Percentiles rank a stretch among this genome's conserved stretches.
Conservation (phyloP, 2,888 invertebrate species). For the Microchrysa polita region DNA sequence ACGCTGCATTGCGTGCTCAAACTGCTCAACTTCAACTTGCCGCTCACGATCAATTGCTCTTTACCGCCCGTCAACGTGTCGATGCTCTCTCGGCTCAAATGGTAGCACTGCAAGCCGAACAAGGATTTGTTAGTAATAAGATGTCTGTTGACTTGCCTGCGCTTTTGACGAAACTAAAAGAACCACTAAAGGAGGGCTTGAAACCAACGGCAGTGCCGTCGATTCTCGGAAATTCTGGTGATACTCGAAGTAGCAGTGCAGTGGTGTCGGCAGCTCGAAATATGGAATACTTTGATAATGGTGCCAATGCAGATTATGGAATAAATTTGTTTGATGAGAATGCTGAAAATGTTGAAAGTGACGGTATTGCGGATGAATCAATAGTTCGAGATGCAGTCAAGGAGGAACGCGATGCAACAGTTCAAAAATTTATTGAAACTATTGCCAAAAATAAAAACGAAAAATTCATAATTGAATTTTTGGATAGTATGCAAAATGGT, state of each 20-base stretch:
- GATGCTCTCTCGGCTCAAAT: slow-evolving; percentile 63
- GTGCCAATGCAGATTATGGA: background rate
- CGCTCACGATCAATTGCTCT: slow-evolving; percentile 63
- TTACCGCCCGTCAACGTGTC: slow-evolving; percentile 63
- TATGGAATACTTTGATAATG: background rate
- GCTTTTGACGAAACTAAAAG: slow-evolving; percentile 57
- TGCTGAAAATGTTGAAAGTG: background rate
- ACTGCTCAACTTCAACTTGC: slow-evolving; percentile 63
- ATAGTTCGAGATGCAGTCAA: background rate
- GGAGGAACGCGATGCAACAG: slow-evolving; percentile 23
- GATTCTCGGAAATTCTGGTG: slow-evolving; percentile 51
- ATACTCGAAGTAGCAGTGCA: background rate
- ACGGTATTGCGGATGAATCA: background rate
- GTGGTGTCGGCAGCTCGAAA: background rate
- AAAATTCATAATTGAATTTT: slow-evolving; percentile 46
- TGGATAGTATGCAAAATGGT: slow-evolving; percentile 40
- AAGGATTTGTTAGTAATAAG: slow-evolving; percentile 59
- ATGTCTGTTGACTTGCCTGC: slow-evolving; percentile 57
- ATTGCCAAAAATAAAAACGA: slow-evolving; percentile 35
- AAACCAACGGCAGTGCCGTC: slow-evolving; percentile 60
- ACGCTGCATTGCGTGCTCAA: slow-evolving; percentile 62
- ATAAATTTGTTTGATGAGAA: slow-evolving; percentile 12
- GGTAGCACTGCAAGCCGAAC: slow-evolving; percentile 61
- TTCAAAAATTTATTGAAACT: background rate
- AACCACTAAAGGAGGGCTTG: slow-evolving; percentile 56